Percentiles rank a stretch among this genome's conserved stretches.
These are phyloP conservation scores for Ferrisia virgata DNA, from an alignment of 2,888 invertebrate genomes.

Conservation along the genomic window DNA sequence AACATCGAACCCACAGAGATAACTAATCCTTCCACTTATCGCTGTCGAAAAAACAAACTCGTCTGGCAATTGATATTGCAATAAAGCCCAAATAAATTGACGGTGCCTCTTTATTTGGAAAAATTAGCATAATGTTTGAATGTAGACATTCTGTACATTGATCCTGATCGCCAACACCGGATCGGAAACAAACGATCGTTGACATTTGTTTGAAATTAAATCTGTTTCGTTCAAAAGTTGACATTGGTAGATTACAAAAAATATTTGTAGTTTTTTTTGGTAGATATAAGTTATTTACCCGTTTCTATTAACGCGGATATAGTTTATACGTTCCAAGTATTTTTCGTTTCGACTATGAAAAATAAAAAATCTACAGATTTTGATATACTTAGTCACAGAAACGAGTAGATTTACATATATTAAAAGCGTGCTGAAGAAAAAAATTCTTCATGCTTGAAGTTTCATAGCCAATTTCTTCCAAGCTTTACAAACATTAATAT, in stretches of 20 bases:
- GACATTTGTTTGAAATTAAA: neutral
- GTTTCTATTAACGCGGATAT: neutral
- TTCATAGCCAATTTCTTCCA: conserved; percentile 1
- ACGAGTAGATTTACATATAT: neutral
- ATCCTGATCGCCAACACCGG: neutral
- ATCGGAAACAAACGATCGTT: neutral
- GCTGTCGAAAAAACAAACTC: neutral
- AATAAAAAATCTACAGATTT: neutral
- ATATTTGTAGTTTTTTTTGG: neutral
- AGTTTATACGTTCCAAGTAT: neutral
- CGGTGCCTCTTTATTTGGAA: neutral
- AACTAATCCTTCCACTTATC: neutral
- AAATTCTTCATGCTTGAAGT: neutral
- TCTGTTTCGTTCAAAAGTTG: neutral
- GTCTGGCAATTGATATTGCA: neutral
- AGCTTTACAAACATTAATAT: conserved; percentile 12
- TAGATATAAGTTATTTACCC: neutral
- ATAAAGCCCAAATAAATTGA: neutral
- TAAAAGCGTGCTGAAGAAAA: neutral
- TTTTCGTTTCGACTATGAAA: neutral
- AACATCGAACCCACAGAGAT: neutral
- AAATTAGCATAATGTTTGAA: neutral
- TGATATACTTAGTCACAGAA: neutral
- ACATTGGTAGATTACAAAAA: neutral
- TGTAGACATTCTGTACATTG: neutral